A percentile compares a stretch with the other conserved stretches of the same genome.
Conservation (phyloP, 2,797 vertebrate species). For the Dallia pectoralis region DNA sequence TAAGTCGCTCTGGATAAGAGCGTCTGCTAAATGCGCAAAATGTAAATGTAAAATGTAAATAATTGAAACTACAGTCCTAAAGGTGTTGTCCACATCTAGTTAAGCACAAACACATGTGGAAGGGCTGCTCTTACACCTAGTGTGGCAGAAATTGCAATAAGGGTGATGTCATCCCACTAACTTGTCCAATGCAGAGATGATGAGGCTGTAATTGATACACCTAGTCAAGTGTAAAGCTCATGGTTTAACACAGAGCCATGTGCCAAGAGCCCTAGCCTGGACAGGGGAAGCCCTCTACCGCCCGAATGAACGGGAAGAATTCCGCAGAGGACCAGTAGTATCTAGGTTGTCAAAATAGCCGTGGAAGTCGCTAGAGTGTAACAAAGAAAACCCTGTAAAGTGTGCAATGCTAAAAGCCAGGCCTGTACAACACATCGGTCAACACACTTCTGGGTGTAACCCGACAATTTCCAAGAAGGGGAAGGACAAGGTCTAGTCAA, state of each 20-base stretch:
- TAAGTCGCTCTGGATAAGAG: too few relatives aligned
- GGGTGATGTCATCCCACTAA: neutral
- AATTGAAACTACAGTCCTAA: neutral
- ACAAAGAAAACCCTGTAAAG: neutral
- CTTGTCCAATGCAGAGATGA: neutral
- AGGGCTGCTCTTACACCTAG: neutral
- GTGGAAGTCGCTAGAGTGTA: neutral
- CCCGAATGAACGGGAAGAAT: constrained; percentile 5
- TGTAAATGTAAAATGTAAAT: too few relatives aligned
- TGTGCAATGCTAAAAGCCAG: neutral
- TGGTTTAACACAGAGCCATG: neutral
- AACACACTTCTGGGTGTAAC: neutral
- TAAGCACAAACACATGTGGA: neutral
- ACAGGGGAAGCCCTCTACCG: constrained; percentile 2
- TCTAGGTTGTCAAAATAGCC: neutral
- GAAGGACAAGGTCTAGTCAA: neutral
- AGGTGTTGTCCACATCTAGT: neutral
- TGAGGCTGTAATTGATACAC: neutral
- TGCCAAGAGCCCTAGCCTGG: neutral
- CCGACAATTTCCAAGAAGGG: neutral
- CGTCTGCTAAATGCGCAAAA: too few relatives aligned
- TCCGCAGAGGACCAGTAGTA: neutral
- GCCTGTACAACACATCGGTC: neutral
- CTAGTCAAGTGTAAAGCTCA: neutral
- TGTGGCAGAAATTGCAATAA: neutral